Evolutionary conservation across 2,888 invertebrate genomes (phyloP), one percentile per base, ranked within the genome.

Genomic region (Oligia fasciuncula): DNA sequence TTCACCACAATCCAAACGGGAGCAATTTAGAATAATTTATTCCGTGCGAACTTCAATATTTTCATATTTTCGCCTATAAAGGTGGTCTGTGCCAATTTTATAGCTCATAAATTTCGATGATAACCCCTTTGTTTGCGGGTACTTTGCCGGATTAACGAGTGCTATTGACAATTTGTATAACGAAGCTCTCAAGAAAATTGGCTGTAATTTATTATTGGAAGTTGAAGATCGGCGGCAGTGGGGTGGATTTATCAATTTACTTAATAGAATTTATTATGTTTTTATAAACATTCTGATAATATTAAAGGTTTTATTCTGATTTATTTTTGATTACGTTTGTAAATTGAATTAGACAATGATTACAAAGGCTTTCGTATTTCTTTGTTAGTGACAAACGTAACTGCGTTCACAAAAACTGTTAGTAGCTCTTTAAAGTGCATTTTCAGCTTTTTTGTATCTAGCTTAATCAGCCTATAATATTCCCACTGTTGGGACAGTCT

Each of bases 1-100:
- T 91, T 89, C 85, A 90, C 93, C 93, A 89, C 92, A 93, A 93
- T 91, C 91, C 91, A 84, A 91, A 91, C 85, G 91, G 88, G 85
- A 87, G 88, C 92, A 91, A 93, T 94, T 93, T 91, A 87, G 86
- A 82, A 90, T 91, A 92, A 94, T 93, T 93, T 93, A 93, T 94
- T 90, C 90, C 85, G 76, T 86, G 83, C 88, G 81, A 91, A 92
- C 89, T 91, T 88, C 88, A 91, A 90, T 91, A 91, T 91, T 93
- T 91, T 90, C 90, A 91, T 91, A 92, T 93, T 93, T 92, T 91
- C 89, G 87, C 91, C 85, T 89, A 87, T 90, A 91, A 90, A 91
- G 91, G 91, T 90, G 88, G 88, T 88, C 87, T 82, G 83, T 87
- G 89, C 90, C 91, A 89, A 92, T 94, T 94, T 93, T 91, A 92